Conservation (phyloP, 2,888 invertebrate species). For the Tineola bisselliella region DNA sequence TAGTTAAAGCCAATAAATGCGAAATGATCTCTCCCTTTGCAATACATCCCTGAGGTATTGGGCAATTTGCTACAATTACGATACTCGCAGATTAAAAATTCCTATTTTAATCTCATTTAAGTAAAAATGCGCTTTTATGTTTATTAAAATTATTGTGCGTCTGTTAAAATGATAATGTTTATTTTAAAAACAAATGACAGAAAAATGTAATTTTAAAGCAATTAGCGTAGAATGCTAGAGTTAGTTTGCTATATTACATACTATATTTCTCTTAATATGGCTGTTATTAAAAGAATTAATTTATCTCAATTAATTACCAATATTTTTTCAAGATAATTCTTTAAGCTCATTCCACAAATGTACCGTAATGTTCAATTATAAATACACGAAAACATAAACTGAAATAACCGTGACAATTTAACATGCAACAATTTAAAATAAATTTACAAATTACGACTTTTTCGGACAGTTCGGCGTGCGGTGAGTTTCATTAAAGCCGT, state of each 20-base stretch:
- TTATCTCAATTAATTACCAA: too few species aligned
- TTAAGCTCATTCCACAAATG: too few species aligned
- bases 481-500: not conserved
- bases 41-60: slow-evolving; percentile 2
- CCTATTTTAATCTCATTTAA: not conserved
- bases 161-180: not conserved
- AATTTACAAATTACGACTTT: not conserved
- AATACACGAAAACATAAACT: not conserved
- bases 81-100: not conserved
- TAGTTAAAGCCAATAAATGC: slow-evolving; percentile 10
- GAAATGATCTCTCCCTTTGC: slow-evolving; percentile 6
- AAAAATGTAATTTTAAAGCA: too few species aligned
- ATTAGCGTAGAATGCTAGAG: too few species aligned
- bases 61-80: slow-evolving; percentile 9
- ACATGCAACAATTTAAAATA: not conserved
- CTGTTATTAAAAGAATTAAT: too few species aligned
- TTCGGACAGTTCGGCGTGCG: not conserved
- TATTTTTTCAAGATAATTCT: too few species aligned
- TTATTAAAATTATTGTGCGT: not conserved
- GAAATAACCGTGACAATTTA: not conserved
- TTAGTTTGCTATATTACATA: too few species aligned
- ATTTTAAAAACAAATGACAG: too few species aligned
- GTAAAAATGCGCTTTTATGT: not conserved
- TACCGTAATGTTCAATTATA: not conserved
- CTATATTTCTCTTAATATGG: too few species aligned